A percentile compares a stretch with the other conserved stretches of the same genome.
phyloP scores from a whole-genome alignment of 2,797 vertebrate genomes.

The Ctenopoma kingsleyae region DNA sequence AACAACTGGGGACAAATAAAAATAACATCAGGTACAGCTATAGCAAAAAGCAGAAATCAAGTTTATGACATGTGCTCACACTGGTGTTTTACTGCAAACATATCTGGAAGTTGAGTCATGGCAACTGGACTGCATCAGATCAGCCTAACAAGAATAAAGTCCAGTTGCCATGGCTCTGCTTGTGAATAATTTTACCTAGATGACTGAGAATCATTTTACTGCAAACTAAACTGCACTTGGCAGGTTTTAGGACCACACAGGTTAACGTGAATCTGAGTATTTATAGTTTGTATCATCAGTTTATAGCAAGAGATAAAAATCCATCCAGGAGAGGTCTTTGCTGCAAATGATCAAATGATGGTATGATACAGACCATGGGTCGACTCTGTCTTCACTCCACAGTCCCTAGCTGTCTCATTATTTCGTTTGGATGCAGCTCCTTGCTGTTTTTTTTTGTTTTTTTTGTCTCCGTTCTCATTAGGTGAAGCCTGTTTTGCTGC shows the following conservation, averaged over 20 bases:
- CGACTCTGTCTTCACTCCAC: slow-evolving; percentile 27
- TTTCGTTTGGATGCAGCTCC: slow-evolving; percentile 48
- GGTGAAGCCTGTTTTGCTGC: slow-evolving; percentile 27
- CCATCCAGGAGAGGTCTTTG: slow-evolving; percentile 14
- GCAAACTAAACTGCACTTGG: background rate
- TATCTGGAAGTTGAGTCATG: no score
- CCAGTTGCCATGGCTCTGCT: no score
- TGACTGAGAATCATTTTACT: no score
- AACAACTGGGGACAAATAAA: slow-evolving; percentile 7
- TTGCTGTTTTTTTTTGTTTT: background rate
- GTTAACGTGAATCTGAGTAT: background rate
- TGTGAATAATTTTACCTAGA: background rate
- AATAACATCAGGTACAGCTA: background rate
- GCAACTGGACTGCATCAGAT: no score
- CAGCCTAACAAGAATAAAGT: no score
- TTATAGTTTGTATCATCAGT: background rate
- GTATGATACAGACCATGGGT: slow-evolving; percentile 22
- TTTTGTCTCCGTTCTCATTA: slow-evolving; percentile 31
- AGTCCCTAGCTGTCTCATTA: slow-evolving; percentile 66
- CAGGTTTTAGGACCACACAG: background rate
- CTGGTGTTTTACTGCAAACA: no score
- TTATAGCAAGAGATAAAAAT: slow-evolving; percentile 21
- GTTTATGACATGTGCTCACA: background rate
- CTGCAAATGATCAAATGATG: slow-evolving; percentile 44
- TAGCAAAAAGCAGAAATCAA: background rate